Percentiles rank a stretch among this genome's conserved stretches.
These are phyloP conservation scores for Scaptodrosophila latifasciaeformis DNA, from an alignment of 2,888 invertebrate genomes.

Conservation along the genomic window DNA sequence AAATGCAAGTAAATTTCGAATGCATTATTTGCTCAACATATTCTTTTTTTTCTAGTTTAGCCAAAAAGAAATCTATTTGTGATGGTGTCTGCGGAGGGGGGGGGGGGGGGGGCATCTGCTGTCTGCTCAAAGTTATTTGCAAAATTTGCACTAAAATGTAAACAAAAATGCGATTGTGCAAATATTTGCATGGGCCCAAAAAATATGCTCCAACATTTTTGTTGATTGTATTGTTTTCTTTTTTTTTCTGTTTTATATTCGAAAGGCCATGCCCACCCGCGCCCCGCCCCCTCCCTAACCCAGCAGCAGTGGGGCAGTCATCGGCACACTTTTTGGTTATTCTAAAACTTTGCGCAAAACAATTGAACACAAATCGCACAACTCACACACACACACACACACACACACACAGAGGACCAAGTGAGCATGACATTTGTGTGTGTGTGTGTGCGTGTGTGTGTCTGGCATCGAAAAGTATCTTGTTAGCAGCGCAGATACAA, in stretches of 20 bases:
- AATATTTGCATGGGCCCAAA: slow-evolving; percentile 55
- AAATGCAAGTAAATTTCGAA: too few relatives aligned
- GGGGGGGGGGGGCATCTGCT: slow-evolving; percentile 15
- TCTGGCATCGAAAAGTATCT: slow-evolving; percentile 46
- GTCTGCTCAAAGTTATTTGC: slow-evolving; percentile 51
- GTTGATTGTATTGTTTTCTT: slow-evolving; percentile 10
- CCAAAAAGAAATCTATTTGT: too few relatives aligned
- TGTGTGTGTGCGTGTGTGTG: slow-evolving; percentile 20
- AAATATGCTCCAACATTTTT: slow-evolving; percentile 43
- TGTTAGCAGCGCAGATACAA: slow-evolving; percentile 48
- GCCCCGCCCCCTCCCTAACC: not conserved
- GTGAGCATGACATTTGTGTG: too few relatives aligned
- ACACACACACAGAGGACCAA: slow-evolving; percentile 2
- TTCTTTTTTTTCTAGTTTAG: too few relatives aligned
- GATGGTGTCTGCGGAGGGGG: not conserved
- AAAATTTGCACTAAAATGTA: slow-evolving; percentile 64
- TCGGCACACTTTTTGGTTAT: not conserved
- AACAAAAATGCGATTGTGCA: slow-evolving; percentile 54
- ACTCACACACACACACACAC: not conserved
- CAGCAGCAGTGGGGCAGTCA: too few relatives aligned
- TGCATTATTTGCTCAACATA: too few relatives aligned
- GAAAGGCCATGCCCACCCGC: slow-evolving; percentile 18
- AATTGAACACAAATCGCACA: slow-evolving; percentile 6
- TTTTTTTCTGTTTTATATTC: slow-evolving; percentile 26
- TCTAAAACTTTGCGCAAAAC: too few relatives aligned